Conservation (phyloP, 2,888 invertebrate genomes). For the Trimorus sp. region DNA sequence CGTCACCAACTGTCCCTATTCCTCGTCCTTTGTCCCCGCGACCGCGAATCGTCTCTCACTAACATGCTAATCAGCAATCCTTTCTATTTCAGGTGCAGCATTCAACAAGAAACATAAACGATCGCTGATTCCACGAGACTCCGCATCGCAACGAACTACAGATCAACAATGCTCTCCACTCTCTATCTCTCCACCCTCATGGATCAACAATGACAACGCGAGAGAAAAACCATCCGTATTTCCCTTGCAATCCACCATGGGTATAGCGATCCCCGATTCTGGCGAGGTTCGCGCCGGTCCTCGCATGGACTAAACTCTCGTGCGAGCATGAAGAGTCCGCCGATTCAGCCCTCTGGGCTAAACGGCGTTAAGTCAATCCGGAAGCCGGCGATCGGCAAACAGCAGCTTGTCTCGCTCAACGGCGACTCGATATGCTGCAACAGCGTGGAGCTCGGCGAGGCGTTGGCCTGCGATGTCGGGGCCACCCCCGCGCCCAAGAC, state of each 20-base stretch:
- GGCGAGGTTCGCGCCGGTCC: conserved; percentile 14
- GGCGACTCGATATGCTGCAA: conserved; percentile 77
- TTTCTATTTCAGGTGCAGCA: too few relatives aligned
- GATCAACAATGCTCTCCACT: too few relatives aligned
- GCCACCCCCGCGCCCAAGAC: conserved; percentile 71
- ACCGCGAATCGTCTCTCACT: too few relatives aligned
- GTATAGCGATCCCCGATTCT: neutral
- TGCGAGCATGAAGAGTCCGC: conserved; percentile 68
- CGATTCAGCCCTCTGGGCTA: conserved; percentile 56
- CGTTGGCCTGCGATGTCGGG: conserved; percentile 75
- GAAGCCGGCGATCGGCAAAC: conserved; percentile 70
- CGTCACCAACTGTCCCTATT: too few relatives aligned
- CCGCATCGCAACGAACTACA: too few relatives aligned
- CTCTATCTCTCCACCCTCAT: too few relatives aligned
- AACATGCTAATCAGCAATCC: too few relatives aligned
- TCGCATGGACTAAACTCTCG: conserved; percentile 34
- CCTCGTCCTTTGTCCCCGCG: too few relatives aligned
- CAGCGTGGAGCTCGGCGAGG: conserved; percentile 75
- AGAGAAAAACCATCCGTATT: conserved; percentile 20
- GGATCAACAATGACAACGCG: neutral
- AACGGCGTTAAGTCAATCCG: conserved; percentile 50
- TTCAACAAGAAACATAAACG: too few relatives aligned
- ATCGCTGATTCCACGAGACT: too few relatives aligned
- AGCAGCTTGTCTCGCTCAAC: conserved; percentile 76
- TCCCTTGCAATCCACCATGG: conserved; percentile 2